phyloP scores from a whole-genome alignment of 2,113 vertebrate species.

The Oreotragus oreotragus region DNA sequence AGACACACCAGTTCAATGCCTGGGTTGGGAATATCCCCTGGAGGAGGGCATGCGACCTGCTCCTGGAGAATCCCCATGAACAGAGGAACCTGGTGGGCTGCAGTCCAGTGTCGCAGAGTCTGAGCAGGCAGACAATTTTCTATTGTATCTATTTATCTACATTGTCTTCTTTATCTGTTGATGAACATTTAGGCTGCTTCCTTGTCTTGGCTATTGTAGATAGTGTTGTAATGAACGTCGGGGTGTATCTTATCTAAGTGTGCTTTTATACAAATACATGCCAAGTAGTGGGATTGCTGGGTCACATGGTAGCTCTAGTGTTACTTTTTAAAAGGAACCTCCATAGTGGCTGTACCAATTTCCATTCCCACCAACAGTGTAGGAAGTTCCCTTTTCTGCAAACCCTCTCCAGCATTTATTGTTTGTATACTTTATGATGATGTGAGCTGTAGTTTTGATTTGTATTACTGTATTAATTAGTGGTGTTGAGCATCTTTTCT shows the following conservation, averaged over 20 bases:
- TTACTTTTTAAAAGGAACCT: neutral
- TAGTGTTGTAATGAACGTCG: neutral
- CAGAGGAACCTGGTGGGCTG: no score
- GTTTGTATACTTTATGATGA: neutral
- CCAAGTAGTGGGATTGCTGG: neutral
- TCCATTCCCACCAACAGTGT: neutral
- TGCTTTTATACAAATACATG: neutral
- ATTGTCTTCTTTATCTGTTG: neutral
- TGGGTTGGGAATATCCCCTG: neutral
- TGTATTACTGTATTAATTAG: neutral
- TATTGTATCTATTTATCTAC: neutral
- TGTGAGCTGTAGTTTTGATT: neutral
- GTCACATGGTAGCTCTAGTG: neutral
- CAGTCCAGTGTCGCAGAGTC: neutral
- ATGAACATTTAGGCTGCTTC: neutral
- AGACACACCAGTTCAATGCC: neutral
- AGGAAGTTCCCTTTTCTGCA: neutral
- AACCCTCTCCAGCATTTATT: neutral
- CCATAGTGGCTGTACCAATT: neutral
- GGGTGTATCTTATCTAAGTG: neutral
- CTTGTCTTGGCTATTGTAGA: neutral
- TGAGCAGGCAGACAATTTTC: neutral
- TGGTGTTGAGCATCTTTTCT: neutral
- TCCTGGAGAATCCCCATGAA: neutral
- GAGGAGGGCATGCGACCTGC: neutral